Percentiles rank a stretch among this genome's conserved stretches.
Conservation (phyloP, 2,888 invertebrate genomes). For the Pachycephus smyrnensis region DNA sequence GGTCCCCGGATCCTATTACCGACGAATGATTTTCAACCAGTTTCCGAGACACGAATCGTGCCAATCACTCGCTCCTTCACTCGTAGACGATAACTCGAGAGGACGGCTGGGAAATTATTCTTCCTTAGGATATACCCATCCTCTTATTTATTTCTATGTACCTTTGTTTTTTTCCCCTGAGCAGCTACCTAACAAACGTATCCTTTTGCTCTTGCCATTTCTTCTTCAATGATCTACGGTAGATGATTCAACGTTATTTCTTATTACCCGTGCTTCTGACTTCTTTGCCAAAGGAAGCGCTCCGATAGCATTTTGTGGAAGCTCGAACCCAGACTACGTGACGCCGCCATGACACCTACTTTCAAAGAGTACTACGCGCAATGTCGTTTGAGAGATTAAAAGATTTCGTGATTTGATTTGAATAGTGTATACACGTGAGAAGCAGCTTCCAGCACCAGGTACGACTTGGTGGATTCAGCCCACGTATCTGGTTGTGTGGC, state of each 20-base stretch:
- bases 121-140: not conserved
- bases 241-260: not conserved
- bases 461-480: conserved; percentile 40
- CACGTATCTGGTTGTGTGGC: conserved; percentile 35
- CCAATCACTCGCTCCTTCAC: conserved; percentile 18
- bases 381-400: not conserved
- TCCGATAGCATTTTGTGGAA: not conserved
- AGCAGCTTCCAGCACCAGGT: conserved; percentile 9
- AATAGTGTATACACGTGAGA: conserved; percentile 2
- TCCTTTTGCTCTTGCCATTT: not conserved
- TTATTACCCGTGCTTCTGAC: not conserved
- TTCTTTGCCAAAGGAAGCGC: not conserved
- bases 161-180: not conserved
- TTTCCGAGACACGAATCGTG: conserved; percentile 22
- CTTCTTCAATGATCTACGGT: not conserved
- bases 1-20: conserved; percentile 41
- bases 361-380: not conserved
- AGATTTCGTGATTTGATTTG: conserved; percentile 12
- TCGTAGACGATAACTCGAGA: not conserved
- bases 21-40: conserved; percentile 26
- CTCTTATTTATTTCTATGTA: not conserved
- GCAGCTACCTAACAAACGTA: not conserved
- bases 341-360: not conserved
- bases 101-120: not conserved
- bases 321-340: not conserved